Base-by-base conservation (phyloP, 2,888 invertebrate species). In the Ormyrus nitidulus region DNA sequence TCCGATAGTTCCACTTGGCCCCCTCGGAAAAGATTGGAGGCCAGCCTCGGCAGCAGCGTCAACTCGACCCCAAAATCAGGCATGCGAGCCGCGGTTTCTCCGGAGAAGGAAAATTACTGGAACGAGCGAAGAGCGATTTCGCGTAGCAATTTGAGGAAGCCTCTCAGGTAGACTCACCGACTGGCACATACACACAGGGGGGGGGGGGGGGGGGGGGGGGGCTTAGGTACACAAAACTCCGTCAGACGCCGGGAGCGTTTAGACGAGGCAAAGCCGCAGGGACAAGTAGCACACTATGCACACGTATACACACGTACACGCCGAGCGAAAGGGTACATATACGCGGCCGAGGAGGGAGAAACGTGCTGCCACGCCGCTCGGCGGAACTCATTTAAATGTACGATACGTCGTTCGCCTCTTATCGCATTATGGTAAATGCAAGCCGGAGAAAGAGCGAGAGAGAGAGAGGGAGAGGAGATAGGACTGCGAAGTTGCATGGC, bases 381-480 rank as follows among this genome's bases (percentile, higher is more conserved):
- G 11, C 13, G 61, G 13, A 54, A 81, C 85, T 88, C 87, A 86
- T 88, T 88, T 86, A 85, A 86, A 87, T 88, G 88, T 86, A 87
- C 86, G 86, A 87, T 87, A 87, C 78, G 61, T 84, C 83, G 84
- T 84, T 84, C 86, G 84, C 83, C 87, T 85, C 86, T 88, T 88
- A 88, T 87, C 87, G 87, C 85, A 88, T 88, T 88, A 88, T 88
- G 87, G 86, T 88, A 88, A 88, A 88, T 87, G 87, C 88, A 19
- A 19, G 19, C 19, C 19, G 19, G 19, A 19, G 19, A 19, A 19
- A 19, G 19, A 19, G 19, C 19, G 1, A 19, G 19, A 19, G 19
- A 19, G 19, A 19, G 19, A 19, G 19, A 19, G 19, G 1, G 19
- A 19, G 19, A 19, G 19, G 0, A 19, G 19, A 19, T 19, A 19